Conservation (phyloP, 2,113 vertebrate species). For the Podarcis muralis region DNA sequence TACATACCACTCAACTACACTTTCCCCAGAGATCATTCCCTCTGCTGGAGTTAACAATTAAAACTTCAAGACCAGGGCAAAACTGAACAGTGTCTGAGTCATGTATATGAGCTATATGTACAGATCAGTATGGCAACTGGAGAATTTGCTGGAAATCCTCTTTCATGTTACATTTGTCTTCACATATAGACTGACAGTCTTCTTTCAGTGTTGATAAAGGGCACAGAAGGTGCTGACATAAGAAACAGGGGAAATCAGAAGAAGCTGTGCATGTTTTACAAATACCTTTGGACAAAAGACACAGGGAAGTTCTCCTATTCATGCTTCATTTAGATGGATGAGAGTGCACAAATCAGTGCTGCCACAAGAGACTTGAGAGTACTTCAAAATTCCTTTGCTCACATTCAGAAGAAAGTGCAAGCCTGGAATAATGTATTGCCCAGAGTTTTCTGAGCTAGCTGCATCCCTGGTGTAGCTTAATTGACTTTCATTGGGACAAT, state of each 20-base stretch:
- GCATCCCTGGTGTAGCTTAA: background rate
- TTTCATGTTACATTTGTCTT: background rate
- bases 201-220: background rate
- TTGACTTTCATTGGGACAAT: background rate
- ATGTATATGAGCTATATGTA: background rate
- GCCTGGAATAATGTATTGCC: rapidly evolving
- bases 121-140: no score
- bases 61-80: background rate
- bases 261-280: background rate
- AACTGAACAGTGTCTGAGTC: background rate
- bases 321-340: background rate
- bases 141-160: background rate
- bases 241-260: background rate
- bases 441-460: background rate
- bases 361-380: background rate
- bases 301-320: background rate
- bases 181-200: background rate
- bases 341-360: background rate
- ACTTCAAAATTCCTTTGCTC: background rate
- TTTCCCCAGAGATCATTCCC: no score
- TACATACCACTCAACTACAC: no score
- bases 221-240: background rate
- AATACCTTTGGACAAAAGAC: no score
- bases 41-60: no score
- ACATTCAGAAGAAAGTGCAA: background rate